Evolutionary conservation across 2,888 invertebrate species (phyloP), one percentile per base, ranked within the genome.

Genomic region (Acleris emargana): DNA sequence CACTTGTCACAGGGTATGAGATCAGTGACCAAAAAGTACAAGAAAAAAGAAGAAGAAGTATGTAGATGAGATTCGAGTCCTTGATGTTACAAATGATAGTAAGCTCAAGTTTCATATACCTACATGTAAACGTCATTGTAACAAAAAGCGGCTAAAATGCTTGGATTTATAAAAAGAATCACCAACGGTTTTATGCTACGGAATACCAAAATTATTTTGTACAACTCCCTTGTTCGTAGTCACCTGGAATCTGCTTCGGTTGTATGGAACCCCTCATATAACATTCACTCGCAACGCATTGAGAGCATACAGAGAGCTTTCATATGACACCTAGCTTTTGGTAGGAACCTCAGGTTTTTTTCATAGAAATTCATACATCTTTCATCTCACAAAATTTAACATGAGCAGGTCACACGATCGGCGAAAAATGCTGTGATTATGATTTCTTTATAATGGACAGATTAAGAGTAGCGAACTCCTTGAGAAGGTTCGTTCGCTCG

Each of bases 211-310:
- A 54, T 49, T 20, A 55, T 51, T 16, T 51, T 67, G 7, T 67
- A 54, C 20, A 67, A 62, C 18, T 28, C 58, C 20, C 50, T 64
- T 11, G 52, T 64, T 43, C 55, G 64, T 3, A 68, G 68, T 32
- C 52, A 42, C 7, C 25, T 64, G 20, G 68, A 64, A 58, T 60
- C 51, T 18, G 59, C 60, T 7, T 58, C 52, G 16, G 58, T 61
- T 38, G 57, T 49, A 43, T 68, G 68, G 68, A 64, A 61, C 28
- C 68, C 61, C 2, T 47, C 38, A 2, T 68, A 68, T 22, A 25
- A 25, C 7, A 22, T 52, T 20, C 63, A 59, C 18, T 62, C 60
- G n/a, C 55, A 61, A 20, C 47, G 61, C 13, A 45, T 64, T 28
- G 64, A 64, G 58, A 52, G 22, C 13, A 64, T 64, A 11, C 68